Conservation (phyloP, 1,140 invertebrate genomes). For the Scaptomyza hsui region DNA sequence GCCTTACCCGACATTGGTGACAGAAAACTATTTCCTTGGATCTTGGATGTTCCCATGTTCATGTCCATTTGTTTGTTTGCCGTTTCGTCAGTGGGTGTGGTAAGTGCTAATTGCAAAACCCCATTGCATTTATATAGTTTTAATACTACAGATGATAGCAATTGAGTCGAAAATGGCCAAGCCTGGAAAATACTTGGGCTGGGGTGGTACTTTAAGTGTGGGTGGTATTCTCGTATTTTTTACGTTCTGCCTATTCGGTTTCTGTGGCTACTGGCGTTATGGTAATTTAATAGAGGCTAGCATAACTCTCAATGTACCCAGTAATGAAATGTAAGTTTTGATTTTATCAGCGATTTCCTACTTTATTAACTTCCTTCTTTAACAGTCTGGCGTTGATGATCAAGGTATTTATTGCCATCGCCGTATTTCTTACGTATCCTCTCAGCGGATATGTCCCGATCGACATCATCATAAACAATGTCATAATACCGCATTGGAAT, state of each 20-base stretch:
- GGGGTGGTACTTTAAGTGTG: slow-evolving; percentile 26
- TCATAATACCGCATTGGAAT: not conserved
- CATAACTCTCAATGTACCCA: slow-evolving; percentile 44
- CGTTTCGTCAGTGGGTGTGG: slow-evolving; percentile 53
- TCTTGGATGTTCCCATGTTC: slow-evolving; percentile 1
- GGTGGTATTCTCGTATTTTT: slow-evolving; percentile 5
- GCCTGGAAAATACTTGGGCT: slow-evolving; percentile 38
- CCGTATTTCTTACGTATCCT: slow-evolving; percentile 48
- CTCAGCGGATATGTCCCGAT: slow-evolving; percentile 52
- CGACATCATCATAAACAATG: slow-evolving; percentile 43
- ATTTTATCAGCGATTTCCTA: not conserved
- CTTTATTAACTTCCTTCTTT: not conserved
- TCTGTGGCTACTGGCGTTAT: slow-evolving; percentile 55
- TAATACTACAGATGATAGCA: slow-evolving; percentile 42
- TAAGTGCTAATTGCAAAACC: slow-evolving; percentile 17
- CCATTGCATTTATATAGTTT: not conserved
- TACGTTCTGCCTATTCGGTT: slow-evolving; percentile 19
- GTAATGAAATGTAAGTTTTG: slow-evolving; percentile 38
- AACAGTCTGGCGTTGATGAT: slow-evolving; percentile 28
- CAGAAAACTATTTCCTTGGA: too few species aligned
- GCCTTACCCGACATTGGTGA: too few species aligned
- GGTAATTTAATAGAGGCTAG: slow-evolving; percentile 6
- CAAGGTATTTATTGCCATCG: slow-evolving; percentile 23
- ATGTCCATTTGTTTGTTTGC: slow-evolving; percentile 50
- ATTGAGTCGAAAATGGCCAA: slow-evolving; percentile 46